A percentile compares a stretch with the other conserved stretches of the same genome.
phyloP scores from a whole-genome alignment of 2,888 invertebrate species.

The Rhodophaea formosa region DNA sequence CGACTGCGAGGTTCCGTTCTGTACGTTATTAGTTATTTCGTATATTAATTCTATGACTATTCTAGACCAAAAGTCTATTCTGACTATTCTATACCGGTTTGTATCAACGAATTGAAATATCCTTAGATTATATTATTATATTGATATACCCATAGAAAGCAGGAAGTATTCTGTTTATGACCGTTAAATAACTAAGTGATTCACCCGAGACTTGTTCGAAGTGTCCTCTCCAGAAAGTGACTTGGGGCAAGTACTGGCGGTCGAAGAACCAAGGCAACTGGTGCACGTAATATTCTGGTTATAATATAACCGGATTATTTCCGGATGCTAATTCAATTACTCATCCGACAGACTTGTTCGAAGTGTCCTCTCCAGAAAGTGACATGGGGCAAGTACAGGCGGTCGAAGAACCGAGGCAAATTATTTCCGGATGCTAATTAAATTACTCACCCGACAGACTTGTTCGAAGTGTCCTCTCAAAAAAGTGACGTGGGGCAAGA shows the following conservation, averaged over 20 bases:
- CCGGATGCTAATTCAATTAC: neutral
- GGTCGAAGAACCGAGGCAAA: slow-evolving; percentile 59
- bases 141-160: too few relatives aligned
- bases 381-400: slow-evolving; percentile 56
- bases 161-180: too few relatives aligned
- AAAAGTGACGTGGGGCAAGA: slow-evolving; percentile 81
- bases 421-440: neutral
- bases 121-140: too few relatives aligned
- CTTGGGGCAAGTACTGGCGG: slow-evolving; percentile 80
- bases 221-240: slow-evolving; percentile 86
- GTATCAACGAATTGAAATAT: too few relatives aligned
- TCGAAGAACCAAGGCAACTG: slow-evolving; percentile 93
- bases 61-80: too few relatives aligned
- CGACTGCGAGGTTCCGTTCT: too few relatives aligned
- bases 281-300: slow-evolving; percentile 83
- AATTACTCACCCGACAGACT: slow-evolving; percentile 81
- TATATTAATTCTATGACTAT: too few relatives aligned
- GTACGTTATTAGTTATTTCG: too few relatives aligned
- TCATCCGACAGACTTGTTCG: too few relatives aligned
- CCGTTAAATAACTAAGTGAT: slow-evolving; percentile 14
- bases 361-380: too few relatives aligned
- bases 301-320: too few relatives aligned
- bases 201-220: slow-evolving; percentile 84
- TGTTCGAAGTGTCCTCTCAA: slow-evolving; percentile 86
- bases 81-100: too few relatives aligned